Conservation (phyloP, 2,888 invertebrate species). For the Uropetala carovei region DNA sequence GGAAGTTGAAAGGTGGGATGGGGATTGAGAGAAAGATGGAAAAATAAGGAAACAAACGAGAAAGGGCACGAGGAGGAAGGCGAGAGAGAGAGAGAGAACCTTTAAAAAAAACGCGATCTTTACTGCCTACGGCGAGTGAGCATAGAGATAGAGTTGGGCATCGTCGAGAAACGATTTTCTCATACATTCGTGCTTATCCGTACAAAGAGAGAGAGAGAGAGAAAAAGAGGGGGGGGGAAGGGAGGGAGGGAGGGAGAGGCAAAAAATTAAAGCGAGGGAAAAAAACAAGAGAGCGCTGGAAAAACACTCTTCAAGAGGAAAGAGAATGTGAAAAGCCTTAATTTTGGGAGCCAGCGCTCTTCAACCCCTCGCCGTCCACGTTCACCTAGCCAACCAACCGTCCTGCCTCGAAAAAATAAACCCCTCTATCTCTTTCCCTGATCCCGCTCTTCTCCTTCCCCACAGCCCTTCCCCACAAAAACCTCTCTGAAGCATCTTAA, state of each 20-base stretch:
- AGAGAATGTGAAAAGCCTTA: slow-evolving; percentile 32
- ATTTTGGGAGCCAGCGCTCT: slow-evolving; percentile 13
- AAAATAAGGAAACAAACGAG: too few species aligned
- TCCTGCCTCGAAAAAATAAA: not conserved
- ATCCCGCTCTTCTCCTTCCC: not conserved
- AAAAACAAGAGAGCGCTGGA: not conserved
- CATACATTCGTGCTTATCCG: too few species aligned
- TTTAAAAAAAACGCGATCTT: not conserved
- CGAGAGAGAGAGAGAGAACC: not conserved
- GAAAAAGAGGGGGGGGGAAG: too few species aligned
- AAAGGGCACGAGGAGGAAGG: too few species aligned
- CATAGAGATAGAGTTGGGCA: too few species aligned
- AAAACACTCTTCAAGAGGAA: not conserved
- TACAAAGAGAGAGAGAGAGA: too few species aligned
- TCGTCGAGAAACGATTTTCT: too few species aligned
- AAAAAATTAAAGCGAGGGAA: not conserved
- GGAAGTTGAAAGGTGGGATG: not conserved
- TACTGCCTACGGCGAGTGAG: not conserved
- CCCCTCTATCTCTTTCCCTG: not conserved
- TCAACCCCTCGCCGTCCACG: not conserved
- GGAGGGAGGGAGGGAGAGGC: too few species aligned
- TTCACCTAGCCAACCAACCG: not conserved
- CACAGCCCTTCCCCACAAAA: not conserved
- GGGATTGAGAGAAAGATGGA: not conserved
- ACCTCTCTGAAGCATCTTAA: not conserved